Conservation (phyloP, 2,113 vertebrate species). For the Chaetura pelagica region DNA sequence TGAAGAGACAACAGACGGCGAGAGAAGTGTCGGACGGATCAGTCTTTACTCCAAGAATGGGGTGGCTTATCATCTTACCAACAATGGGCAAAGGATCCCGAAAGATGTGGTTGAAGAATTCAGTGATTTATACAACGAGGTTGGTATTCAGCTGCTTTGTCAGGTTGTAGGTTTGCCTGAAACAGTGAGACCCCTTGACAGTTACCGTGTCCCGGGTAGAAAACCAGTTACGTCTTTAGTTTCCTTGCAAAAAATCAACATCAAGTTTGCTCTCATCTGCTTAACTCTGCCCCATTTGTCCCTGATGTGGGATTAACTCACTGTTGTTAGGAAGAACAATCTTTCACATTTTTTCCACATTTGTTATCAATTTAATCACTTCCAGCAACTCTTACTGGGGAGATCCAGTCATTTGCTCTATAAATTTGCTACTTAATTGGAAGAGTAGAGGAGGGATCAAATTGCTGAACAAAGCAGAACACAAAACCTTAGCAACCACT, state of each 20-base stretch:
- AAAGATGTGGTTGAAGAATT: slow-evolving; percentile 99
- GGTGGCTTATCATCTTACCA: slow-evolving; percentile 96
- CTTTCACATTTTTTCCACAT: background rate
- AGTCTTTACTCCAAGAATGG: slow-evolving; percentile 97
- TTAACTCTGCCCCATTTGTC: background rate
- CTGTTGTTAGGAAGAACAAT: background rate
- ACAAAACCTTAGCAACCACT: slow-evolving; percentile 12
- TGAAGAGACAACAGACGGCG: slow-evolving; percentile 92
- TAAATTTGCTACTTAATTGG: slow-evolving; percentile 3
- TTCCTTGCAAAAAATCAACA: background rate
- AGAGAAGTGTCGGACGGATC: slow-evolving; percentile 93
- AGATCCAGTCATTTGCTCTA: background rate
- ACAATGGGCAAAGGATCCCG: slow-evolving; percentile 90
- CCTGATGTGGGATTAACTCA: background rate
- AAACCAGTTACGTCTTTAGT: background rate
- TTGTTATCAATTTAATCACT: slow-evolving; percentile 11
- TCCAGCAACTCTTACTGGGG: background rate
- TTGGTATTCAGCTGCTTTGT: slow-evolving; percentile 59
- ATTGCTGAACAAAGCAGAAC: background rate
- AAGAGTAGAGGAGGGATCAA: background rate
- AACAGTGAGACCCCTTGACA: background rate
- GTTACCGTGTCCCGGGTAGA: background rate
- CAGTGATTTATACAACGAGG: slow-evolving; percentile 99
- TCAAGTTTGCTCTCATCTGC: background rate
- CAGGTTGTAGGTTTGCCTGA: background rate